Percentiles rank a stretch among this genome's conserved stretches.
phyloP scores from a whole-genome alignment of 92 coral and sea anemone species.

The Epizoanthus ramosus region DNA sequence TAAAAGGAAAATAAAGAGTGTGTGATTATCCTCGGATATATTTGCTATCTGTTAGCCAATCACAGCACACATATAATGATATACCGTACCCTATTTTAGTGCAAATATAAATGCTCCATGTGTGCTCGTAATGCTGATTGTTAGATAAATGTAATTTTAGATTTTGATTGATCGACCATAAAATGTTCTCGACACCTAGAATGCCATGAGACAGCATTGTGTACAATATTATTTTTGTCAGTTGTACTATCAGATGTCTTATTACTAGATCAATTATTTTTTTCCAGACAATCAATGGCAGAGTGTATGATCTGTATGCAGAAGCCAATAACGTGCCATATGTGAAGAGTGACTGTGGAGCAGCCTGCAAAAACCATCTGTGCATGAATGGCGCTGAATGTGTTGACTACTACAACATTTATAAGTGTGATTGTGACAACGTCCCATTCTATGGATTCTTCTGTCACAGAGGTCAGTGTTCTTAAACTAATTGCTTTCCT shows the following conservation, averaged over 20 bases:
- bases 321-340: conserved; percentile 55
- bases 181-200: no score
- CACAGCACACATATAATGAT: no score
- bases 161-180: no score
- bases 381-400: conserved; percentile 72
- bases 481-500: neutral
- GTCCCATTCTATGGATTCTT: conserved; percentile 85
- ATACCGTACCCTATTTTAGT: no score
- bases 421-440: conserved; percentile 74
- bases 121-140: no score
- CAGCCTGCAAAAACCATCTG: conserved; percentile 54
- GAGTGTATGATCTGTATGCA: conserved; percentile 62
- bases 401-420: conserved; percentile 77
- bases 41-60: no score
- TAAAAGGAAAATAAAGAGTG: no score
- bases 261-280: neutral
- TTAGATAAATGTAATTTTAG: no score
- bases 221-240: no score
- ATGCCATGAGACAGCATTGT: no score
- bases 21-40: no score
- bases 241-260: neutral
- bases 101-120: no score
- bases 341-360: conserved; percentile 73
- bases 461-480: conserved; percentile 65
- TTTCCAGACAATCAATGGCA: conserved; percentile 75